Evolutionary conservation across 2,113 vertebrate genomes (phyloP).

Genomic region (Lates calcarifer): DNA sequence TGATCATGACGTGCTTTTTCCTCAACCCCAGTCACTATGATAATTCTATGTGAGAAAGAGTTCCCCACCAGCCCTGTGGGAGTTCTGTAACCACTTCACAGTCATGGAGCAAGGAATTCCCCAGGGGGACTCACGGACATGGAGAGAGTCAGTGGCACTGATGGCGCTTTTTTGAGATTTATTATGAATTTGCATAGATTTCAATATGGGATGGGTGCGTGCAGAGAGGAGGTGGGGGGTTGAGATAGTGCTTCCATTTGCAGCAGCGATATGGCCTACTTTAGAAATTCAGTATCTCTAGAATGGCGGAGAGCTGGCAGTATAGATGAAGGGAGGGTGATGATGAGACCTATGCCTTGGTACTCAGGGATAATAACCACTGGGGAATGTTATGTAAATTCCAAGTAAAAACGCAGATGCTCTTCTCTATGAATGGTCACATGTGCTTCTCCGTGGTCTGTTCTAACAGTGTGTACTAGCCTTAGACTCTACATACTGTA

Average conservation of each 20-base stretch:
- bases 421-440: not conserved
- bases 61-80: conserved; percentile 49
- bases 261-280: conserved; percentile 45
- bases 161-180: conserved; percentile 59
- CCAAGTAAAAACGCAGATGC: not conserved
- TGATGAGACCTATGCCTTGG: conserved; percentile 26
- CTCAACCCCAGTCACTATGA: conserved; percentile 28
- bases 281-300: conserved; percentile 48
- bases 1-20: conserved; percentile 8
- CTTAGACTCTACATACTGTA: not conserved
- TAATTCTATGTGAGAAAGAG: conserved; percentile 44
- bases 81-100: conserved; percentile 50
- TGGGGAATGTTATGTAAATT: conserved; percentile 9
- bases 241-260: conserved; percentile 42
- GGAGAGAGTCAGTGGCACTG: conserved; percentile 42
- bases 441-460: not conserved
- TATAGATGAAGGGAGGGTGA: conserved; percentile 28
- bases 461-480: not conserved
- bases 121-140: conserved; percentile 23
- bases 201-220: conserved; percentile 20
- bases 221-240: not conserved
- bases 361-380: conserved; percentile 35
- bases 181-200: conserved; percentile 71
- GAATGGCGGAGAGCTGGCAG: conserved; percentile 23
- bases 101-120: conserved; percentile 48